Evolutionary conservation across 2,797 vertebrate genomes (phyloP).

Genomic region (Glossophaga mutica): DNA sequence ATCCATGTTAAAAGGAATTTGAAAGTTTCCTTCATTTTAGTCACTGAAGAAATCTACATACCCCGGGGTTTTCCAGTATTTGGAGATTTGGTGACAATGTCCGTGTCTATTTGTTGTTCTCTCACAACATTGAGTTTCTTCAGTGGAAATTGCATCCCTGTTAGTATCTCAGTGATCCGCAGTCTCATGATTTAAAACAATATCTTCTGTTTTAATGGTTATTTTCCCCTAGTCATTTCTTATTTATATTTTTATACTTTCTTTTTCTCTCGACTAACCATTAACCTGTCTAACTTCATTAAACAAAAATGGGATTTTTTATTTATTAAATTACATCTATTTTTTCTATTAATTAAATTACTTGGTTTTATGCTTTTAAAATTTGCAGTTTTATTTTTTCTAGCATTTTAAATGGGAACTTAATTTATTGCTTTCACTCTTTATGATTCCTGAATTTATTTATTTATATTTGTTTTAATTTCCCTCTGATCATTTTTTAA

Average conservation of each 20-base stretch:
- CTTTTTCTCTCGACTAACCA: background rate
- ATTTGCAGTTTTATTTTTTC: background rate
- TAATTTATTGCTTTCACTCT: background rate
- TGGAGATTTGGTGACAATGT: background rate
- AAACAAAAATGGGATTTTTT: background rate
- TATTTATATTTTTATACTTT: background rate
- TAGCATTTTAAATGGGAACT: background rate
- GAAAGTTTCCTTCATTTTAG: background rate
- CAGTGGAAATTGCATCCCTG: background rate
- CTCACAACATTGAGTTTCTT: background rate
- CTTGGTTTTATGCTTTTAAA: background rate
- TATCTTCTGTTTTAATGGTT: background rate
- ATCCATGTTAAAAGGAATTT: background rate
- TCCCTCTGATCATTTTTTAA: background rate
- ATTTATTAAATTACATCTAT: background rate
- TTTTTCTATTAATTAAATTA: background rate
- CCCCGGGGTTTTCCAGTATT: background rate
- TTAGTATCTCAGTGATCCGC: background rate
- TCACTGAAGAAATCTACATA: background rate
- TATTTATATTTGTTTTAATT: background rate
- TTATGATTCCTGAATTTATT: background rate
- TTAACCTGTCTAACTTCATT: background rate
- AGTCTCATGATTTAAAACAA: background rate
- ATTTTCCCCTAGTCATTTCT: background rate
- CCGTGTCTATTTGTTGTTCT: background rate